Conservation (phyloP, 2,113 vertebrate genomes). For the Turnix velox region DNA sequence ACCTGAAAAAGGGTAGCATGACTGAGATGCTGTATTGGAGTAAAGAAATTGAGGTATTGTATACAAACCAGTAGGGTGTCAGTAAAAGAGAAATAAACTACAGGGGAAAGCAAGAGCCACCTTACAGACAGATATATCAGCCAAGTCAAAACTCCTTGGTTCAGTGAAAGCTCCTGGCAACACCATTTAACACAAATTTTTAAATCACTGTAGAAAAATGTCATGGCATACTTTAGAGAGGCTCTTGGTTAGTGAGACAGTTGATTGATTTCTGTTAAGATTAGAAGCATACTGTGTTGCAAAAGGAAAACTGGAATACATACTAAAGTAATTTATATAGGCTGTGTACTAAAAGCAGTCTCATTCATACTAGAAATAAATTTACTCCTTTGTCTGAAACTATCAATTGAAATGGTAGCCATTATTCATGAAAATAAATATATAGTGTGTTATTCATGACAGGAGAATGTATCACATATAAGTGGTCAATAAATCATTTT, state of each 20-base stretch:
- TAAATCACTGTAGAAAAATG: slow-evolving; percentile 53
- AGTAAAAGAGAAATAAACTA: slow-evolving; percentile 40
- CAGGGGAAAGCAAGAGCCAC: neutral
- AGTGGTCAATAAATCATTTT: slow-evolving; percentile 72
- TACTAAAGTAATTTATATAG: slow-evolving; percentile 68
- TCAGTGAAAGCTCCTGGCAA: slow-evolving; percentile 54
- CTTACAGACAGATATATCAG: slow-evolving; percentile 24
- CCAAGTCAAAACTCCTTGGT: slow-evolving; percentile 35
- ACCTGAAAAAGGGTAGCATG: neutral
- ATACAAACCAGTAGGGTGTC: neutral
- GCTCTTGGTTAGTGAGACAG: slow-evolving; percentile 4
- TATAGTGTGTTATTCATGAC: slow-evolving; percentile 61
- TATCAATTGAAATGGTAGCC: slow-evolving; percentile 72
- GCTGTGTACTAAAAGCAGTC: slow-evolving; percentile 59
- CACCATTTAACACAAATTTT: slow-evolving; percentile 57
- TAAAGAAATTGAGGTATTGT: neutral
- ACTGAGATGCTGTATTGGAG: neutral
- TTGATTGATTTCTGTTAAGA: slow-evolving; percentile 74
- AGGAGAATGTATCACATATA: slow-evolving; percentile 70
- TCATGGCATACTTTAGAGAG: slow-evolving; percentile 28
- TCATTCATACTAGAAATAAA: slow-evolving; percentile 73
- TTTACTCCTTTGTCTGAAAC: slow-evolving; percentile 63
- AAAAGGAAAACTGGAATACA: slow-evolving; percentile 50
- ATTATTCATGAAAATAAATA: slow-evolving; percentile 74
- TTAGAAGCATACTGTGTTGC: slow-evolving; percentile 47